phyloP scores from a whole-genome alignment of 2,113 vertebrate genomes.

The Pagrus major region DNA sequence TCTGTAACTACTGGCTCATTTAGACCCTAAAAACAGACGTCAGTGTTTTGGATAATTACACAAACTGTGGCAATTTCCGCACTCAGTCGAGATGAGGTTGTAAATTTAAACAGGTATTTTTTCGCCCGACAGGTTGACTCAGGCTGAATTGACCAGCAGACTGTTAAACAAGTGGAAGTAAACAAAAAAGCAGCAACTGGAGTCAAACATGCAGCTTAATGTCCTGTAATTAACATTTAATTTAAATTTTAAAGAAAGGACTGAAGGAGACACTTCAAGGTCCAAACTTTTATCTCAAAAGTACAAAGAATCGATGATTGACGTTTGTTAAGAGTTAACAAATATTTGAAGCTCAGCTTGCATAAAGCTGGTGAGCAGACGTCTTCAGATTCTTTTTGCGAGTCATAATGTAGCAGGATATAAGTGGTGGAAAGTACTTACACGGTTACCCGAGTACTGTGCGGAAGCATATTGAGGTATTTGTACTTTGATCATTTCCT shows the following conservation, averaged over 20 bases:
- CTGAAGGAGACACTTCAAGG: neutral
- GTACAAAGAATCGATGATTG: too few relatives aligned
- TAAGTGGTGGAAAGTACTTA: too few relatives aligned
- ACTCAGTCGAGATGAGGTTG: constrained; percentile 8
- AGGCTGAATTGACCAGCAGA: constrained; percentile 17
- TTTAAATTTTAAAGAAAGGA: neutral
- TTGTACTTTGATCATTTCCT: too few relatives aligned
- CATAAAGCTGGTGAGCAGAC: too few relatives aligned
- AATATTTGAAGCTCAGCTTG: too few relatives aligned
- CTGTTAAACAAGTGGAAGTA: constrained; percentile 6
- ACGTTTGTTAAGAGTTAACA: too few relatives aligned
- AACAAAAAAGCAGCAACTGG: neutral
- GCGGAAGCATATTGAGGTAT: too few relatives aligned
- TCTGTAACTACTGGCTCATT: constrained; percentile 14
- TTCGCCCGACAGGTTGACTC: constrained; percentile 32
- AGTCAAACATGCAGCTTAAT: constrained; percentile 1
- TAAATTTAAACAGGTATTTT: constrained; percentile 46
- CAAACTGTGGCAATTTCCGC: constrained; percentile 51
- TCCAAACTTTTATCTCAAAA: neutral
- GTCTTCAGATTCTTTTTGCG: too few relatives aligned
- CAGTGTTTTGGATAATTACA: constrained; percentile 65
- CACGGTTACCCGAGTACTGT: too few relatives aligned
- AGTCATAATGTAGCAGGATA: too few relatives aligned
- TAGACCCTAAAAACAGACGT: constrained; percentile 31
- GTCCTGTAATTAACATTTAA: constrained; percentile 6